These are phyloP conservation scores for Himalopsyche phryganea DNA, from an alignment of 1,140 invertebrate species.

Conservation along the genomic window DNA sequence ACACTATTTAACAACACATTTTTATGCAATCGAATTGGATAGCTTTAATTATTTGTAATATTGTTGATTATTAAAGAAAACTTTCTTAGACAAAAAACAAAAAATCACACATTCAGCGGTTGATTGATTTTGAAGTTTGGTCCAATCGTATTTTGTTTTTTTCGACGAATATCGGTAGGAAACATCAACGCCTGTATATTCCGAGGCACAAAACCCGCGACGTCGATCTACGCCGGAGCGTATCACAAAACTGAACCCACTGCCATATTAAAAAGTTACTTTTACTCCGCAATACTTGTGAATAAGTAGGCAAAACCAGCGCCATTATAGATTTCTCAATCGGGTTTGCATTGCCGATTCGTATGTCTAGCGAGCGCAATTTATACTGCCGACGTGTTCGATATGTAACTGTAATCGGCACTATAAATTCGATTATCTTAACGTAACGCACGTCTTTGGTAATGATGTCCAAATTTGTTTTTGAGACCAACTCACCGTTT, in stretches of 20 bases:
- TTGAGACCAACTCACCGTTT: background rate
- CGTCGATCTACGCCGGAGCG: constrained; percentile 17
- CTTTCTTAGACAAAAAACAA: background rate
- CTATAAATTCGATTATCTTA: constrained; percentile 10
- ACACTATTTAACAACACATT: constrained; percentile 7
- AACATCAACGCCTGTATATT: constrained; percentile 14
- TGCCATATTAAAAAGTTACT: constrained; percentile 33
- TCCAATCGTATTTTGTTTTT: background rate
- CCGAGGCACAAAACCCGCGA: constrained; percentile 20
- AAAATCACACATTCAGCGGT: no score
- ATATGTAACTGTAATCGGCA: constrained; percentile 8
- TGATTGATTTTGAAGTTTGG: background rate
- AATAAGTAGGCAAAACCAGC: constrained; percentile 23
- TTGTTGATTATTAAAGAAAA: background rate
- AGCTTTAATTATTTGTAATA: no score
- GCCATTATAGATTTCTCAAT: constrained; percentile 21
- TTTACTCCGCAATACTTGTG: constrained; percentile 32
- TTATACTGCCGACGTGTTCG: constrained; percentile 11
- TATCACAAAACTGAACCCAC: constrained; percentile 32
- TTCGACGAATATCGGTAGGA: background rate
- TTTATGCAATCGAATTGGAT: constrained; percentile 22
- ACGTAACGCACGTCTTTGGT: background rate
- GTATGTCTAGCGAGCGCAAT: constrained; percentile 10
- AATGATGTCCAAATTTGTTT: background rate
- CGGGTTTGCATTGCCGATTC: constrained; percentile 13